phyloP scores from a whole-genome alignment of 2,888 invertebrate species.

The Drosophila atroscutellata region DNA sequence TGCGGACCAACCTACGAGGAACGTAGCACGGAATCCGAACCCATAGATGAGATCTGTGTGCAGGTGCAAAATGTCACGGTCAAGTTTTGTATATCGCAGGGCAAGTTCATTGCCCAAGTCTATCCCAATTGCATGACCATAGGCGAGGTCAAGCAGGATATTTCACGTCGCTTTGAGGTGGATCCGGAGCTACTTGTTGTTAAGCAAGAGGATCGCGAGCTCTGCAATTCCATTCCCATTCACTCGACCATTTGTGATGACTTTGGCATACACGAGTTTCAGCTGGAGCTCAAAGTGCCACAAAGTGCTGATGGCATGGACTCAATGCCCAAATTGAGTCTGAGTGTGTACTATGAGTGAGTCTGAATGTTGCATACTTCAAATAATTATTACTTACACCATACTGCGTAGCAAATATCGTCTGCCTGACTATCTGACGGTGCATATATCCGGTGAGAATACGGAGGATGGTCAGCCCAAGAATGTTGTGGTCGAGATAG shows the following conservation, averaged over 20 bases:
- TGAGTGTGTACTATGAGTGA: constrained; percentile 84
- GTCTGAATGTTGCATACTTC: constrained; percentile 9
- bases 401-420: constrained; percentile 79
- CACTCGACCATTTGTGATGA: constrained; percentile 78
- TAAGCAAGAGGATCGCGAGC: constrained; percentile 85
- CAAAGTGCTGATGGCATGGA: background rate
- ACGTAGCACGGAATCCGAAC: constrained; percentile 52
- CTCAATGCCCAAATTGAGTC: constrained; percentile 66
- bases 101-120: constrained; percentile 83
- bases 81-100: constrained; percentile 82
- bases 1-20: constrained; percentile 39
- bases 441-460: constrained; percentile 85
- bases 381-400: background rate
- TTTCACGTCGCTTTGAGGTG: constrained; percentile 87
- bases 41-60: constrained; percentile 33
- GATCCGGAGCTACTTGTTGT: constrained; percentile 86
- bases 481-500: constrained; percentile 87
- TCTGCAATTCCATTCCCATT: constrained; percentile 75
- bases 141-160: constrained; percentile 87
- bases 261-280: constrained; percentile 83
- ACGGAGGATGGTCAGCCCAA: constrained; percentile 82
- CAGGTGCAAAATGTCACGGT: constrained; percentile 83
- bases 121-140: constrained; percentile 86
- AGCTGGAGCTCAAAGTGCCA: constrained; percentile 58
- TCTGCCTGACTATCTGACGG: constrained; percentile 87